These are phyloP conservation scores for Enteromius treurensis DNA, from an alignment of 2,797 vertebrate genomes.

Conservation along the genomic window DNA sequence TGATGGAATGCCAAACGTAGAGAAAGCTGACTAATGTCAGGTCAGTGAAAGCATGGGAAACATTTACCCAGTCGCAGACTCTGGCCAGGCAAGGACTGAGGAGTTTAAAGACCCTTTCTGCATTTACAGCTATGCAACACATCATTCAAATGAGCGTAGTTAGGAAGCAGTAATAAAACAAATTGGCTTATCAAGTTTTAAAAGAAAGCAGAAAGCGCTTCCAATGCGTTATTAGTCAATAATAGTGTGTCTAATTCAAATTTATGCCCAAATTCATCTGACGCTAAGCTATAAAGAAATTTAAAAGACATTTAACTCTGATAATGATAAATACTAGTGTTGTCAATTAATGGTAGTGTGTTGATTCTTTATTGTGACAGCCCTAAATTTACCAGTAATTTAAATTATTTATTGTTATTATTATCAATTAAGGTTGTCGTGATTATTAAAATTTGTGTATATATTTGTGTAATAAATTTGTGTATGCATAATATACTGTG, in stretches of 20 bases:
- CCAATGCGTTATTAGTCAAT: background rate
- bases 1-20: background rate
- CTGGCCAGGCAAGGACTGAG: background rate
- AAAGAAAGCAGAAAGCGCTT: background rate
- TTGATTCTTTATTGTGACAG: background rate
- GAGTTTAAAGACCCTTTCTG: background rate
- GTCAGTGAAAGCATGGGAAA: conserved; percentile 13
- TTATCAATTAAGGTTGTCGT: too few species aligned
- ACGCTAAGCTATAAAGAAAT: background rate
- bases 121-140: background rate
- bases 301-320: background rate
- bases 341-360: background rate
- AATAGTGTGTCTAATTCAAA: background rate
- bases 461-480: too few species aligned
- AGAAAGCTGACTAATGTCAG: conserved; percentile 19
- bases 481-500: background rate
- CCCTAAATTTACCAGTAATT: background rate
- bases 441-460: too few species aligned
- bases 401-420: too few species aligned
- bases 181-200: background rate
- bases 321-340: background rate
- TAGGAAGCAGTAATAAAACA: background rate
- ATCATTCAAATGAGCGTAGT: background rate
- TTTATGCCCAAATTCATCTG: background rate
- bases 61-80: background rate